phyloP scores from a whole-genome alignment of 2,888 invertebrate species.

The Heliconius erato region DNA sequence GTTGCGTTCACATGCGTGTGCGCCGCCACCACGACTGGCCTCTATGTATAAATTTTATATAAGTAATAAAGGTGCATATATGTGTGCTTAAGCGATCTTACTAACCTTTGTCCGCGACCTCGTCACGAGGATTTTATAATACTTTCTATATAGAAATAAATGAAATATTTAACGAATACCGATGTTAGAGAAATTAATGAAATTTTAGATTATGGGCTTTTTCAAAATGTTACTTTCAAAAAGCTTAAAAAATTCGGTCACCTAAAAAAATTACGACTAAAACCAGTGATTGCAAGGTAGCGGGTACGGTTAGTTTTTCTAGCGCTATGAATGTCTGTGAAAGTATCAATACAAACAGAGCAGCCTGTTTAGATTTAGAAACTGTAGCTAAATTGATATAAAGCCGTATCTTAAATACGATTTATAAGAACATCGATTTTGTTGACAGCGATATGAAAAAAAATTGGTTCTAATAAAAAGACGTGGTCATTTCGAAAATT shows the following conservation, averaged over 20 bases:
- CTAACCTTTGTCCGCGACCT: constrained; percentile 24
- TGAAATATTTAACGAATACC: background rate
- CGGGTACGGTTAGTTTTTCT: background rate
- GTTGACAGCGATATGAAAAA: background rate
- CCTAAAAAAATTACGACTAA: background rate
- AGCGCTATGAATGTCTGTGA: background rate
- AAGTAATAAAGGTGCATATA: background rate
- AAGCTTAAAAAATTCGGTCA: background rate
- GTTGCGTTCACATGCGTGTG: no score
- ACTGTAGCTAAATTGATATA: background rate
- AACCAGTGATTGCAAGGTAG: background rate
- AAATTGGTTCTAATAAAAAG: no score
- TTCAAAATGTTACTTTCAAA: background rate
- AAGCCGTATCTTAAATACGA: background rate
- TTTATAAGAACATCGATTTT: background rate
- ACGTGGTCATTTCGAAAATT: no score
- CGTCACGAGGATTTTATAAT: constrained; percentile 7
- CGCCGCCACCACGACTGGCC: no score
- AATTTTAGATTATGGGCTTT: background rate
- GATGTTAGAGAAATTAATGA: background rate
- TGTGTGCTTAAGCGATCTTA: constrained; percentile 5
- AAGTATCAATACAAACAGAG: background rate
- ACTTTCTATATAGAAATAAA: constrained; percentile 1
- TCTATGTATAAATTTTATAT: background rate
- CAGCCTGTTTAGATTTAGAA: background rate